These are phyloP conservation scores for Pinna nobilis DNA, from an alignment of 1,140 invertebrate species.

Conservation along the genomic window DNA sequence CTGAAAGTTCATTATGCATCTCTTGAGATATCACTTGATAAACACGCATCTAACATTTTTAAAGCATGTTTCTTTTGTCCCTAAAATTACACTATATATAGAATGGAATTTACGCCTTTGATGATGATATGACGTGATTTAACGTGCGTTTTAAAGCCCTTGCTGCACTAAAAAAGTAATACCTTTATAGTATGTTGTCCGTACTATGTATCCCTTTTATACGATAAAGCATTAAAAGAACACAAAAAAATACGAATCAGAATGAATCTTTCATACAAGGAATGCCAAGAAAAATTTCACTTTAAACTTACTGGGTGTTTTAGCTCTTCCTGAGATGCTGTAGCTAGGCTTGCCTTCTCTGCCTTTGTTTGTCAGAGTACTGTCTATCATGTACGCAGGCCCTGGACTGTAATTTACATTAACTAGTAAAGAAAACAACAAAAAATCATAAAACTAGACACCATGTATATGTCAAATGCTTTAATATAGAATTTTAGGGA, in stretches of 20 bases:
- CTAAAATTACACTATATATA: too few species aligned
- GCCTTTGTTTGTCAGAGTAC: slow-evolving; percentile 41
- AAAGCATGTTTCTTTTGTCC: too few species aligned
- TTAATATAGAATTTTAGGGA: background rate
- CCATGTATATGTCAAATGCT: background rate
- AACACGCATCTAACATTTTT: too few species aligned
- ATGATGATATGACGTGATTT: too few species aligned
- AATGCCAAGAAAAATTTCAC: too few species aligned
- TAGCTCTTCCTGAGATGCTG: slow-evolving; percentile 39
- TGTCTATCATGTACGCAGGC: slow-evolving; percentile 43
- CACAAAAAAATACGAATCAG: background rate
- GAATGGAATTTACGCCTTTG: too few species aligned
- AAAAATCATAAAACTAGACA: background rate
- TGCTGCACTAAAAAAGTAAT: background rate
- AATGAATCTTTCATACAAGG: background rate
- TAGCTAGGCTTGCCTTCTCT: slow-evolving; percentile 25
- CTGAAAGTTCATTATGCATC: too few species aligned
- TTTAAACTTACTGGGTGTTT: slow-evolving; percentile 35
- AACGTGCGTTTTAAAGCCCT: too few species aligned
- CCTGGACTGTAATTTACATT: slow-evolving; percentile 32
- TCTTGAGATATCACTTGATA: too few species aligned
- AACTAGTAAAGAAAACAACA: background rate
- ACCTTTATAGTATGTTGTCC: background rate
- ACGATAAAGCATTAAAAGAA: background rate
- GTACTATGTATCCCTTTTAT: background rate